A percentile compares a stretch with the other conserved stretches of the same genome.
Evolutionary conservation across 2,888 invertebrate species (phyloP).

Genomic region (Augiades crinisus): DNA sequence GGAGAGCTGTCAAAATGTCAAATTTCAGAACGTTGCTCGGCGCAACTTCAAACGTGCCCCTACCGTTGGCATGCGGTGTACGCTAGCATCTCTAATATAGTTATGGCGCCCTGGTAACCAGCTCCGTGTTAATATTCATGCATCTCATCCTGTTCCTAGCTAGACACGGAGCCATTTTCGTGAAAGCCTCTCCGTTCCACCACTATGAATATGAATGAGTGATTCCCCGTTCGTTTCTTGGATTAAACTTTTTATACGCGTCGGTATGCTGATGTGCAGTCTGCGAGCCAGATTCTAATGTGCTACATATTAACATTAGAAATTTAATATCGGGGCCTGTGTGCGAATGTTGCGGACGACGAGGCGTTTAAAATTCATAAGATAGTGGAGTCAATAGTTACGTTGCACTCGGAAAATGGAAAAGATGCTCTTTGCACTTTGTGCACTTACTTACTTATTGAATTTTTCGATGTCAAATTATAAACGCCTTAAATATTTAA

Average conservation of each 20-base stretch:
- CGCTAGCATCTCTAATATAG: conserved; percentile 70
- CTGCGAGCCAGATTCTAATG: conserved; percentile 24
- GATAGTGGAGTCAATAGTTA: conserved; percentile 27
- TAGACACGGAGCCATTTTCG: conserved; percentile 74
- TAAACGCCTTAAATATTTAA: no score
- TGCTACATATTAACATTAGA: conserved; percentile 27
- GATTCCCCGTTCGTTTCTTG: conserved; percentile 69
- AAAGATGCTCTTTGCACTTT: conserved; percentile 22
- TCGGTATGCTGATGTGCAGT: conserved; percentile 34
- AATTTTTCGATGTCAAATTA: no score
- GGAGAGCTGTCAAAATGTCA: conserved; percentile 82
- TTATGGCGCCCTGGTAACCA: conserved; percentile 69
- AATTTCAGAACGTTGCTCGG: conserved; percentile 79
- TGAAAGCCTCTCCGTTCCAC: conserved; percentile 68
- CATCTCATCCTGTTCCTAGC: conserved; percentile 74
- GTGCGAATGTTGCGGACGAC: conserved; percentile 21
- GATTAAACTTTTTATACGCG: conserved; percentile 65
- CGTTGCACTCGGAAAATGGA: conserved; percentile 26
- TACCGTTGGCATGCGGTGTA: conserved; percentile 69
- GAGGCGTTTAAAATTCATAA: conserved; percentile 25
- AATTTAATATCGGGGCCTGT: conserved; percentile 23
- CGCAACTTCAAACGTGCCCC: conserved; percentile 80
- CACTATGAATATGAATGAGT: conserved; percentile 78
- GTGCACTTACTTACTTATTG: conserved; percentile 1
- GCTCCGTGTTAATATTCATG: conserved; percentile 77